Percentiles rank a stretch among this genome's conserved stretches.
These are phyloP conservation scores for Cherax destructor DNA, from an alignment of 1,140 invertebrate species.

Conservation along the genomic window DNA sequence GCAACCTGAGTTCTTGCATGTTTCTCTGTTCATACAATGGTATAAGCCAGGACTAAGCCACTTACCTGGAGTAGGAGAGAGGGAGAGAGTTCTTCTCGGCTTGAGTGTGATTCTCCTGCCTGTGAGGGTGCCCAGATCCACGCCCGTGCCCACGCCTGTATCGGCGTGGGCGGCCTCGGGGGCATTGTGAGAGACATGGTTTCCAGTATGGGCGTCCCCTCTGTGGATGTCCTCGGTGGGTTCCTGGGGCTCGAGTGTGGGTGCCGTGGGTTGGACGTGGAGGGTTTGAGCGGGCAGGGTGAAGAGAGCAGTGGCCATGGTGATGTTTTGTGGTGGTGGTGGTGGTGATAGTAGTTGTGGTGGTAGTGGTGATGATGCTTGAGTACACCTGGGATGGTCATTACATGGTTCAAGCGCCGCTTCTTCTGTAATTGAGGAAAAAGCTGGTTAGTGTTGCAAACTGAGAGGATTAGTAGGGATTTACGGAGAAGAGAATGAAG, in stretches of 20 bases:
- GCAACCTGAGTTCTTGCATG: too few relatives aligned
- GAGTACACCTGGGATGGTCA: too few relatives aligned
- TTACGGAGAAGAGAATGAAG: neutral
- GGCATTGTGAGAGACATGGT: slow-evolving; percentile 17
- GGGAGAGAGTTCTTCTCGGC: slow-evolving; percentile 67
- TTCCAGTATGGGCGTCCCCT: slow-evolving; percentile 8
- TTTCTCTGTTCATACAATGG: too few relatives aligned
- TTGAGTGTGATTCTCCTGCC: slow-evolving; percentile 69
- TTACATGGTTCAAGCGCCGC: neutral
- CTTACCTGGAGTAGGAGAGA: slow-evolving; percentile 70
- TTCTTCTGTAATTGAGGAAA: neutral
- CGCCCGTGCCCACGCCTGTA: slow-evolving; percentile 43
- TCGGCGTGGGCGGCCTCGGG: slow-evolving; percentile 23
- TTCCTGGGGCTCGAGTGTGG: slow-evolving; percentile 27
- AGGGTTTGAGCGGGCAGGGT: slow-evolving; percentile 47
- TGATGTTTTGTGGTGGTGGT: slow-evolving; percentile 13
- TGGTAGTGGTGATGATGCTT: too few relatives aligned
- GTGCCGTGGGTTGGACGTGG: slow-evolving; percentile 2
- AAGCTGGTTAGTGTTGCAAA: neutral
- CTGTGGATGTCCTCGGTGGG: slow-evolving; percentile 7
- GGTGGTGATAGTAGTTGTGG: too few relatives aligned
- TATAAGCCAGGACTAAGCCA: neutral
- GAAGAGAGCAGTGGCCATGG: slow-evolving; percentile 64
- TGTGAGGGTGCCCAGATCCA: slow-evolving; percentile 68
- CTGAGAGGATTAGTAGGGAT: neutral